Evolutionary conservation across 2,797 vertebrate species (phyloP).

Genomic region (Sebastes reedi): DNA sequence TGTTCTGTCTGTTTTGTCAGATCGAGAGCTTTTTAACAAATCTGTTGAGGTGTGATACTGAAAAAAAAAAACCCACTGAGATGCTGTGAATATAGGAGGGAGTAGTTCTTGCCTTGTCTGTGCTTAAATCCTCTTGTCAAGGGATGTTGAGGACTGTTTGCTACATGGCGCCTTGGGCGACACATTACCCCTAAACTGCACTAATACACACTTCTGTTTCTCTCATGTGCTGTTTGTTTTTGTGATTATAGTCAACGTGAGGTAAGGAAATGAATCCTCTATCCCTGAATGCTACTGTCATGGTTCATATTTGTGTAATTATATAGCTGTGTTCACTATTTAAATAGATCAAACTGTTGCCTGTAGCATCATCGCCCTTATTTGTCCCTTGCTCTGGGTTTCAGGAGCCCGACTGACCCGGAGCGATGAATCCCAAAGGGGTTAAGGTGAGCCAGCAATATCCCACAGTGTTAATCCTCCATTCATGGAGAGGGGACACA

Average conservation of each 20-base stretch:
- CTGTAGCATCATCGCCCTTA: neutral
- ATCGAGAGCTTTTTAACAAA: conserved; percentile 1
- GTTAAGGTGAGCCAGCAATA: conserved; percentile 74
- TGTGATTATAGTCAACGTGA: conserved; percentile 19
- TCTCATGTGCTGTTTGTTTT: conserved; percentile 33
- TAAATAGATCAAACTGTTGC: neutral
- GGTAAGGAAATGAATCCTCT: conserved; percentile 45
- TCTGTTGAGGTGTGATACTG: neutral
- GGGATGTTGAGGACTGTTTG: conserved; percentile 12
- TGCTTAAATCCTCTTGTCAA: conserved; percentile 32
- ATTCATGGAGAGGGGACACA: conserved; percentile 54
- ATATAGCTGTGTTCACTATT: neutral
- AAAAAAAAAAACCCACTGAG: neutral
- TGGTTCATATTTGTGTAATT: neutral
- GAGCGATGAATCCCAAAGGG: conserved; percentile 74
- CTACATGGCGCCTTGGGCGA: neutral
- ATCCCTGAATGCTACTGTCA: neutral
- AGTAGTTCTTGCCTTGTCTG: neutral
- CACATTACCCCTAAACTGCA: neutral
- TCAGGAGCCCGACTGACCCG: conserved; percentile 45
- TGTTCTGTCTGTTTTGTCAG: neutral
- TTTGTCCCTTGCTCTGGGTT: conserved; percentile 44
- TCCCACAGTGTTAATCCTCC: conserved; percentile 66
- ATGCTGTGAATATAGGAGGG: conserved; percentile 9
- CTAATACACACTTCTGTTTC: conserved; percentile 12